Percentiles rank a stretch among this genome's conserved stretches.
These are phyloP conservation scores for Idaea biselata DNA, from an alignment of 2,888 invertebrate genomes.

Conservation along the genomic window DNA sequence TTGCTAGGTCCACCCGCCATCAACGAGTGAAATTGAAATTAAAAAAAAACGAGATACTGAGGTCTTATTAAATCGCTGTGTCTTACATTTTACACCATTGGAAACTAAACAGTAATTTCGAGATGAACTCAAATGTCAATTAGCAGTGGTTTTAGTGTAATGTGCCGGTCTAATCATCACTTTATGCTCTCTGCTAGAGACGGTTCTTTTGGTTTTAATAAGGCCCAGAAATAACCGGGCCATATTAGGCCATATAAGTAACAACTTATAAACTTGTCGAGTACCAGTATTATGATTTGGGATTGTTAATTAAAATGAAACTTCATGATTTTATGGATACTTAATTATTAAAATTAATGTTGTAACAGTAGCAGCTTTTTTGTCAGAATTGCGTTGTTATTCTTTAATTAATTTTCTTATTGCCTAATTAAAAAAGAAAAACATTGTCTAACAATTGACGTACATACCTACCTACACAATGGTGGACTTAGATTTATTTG, in stretches of 20 bases:
- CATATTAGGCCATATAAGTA: background rate
- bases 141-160: constrained; percentile 21
- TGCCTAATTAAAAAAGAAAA: no score
- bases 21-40: background rate
- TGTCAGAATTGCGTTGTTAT: background rate
- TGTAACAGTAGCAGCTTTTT: background rate
- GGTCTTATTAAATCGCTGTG: background rate
- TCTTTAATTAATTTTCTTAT: background rate
- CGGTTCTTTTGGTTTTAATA: constrained; percentile 1
- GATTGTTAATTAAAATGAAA: background rate
- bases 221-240: background rate
- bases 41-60: no score
- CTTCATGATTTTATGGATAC: background rate
- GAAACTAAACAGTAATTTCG: constrained; percentile 27
- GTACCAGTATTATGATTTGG: background rate
- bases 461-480: no score
- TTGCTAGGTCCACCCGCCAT: no score
- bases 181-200: constrained; percentile 26
- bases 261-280: background rate
- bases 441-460: no score
- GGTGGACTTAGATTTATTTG: no score
- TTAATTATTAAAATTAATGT: background rate
- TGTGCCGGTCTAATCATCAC: constrained; percentile 26
- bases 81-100: background rate
- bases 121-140: constrained; percentile 32